phyloP scores from a whole-genome alignment of 2,888 invertebrate species.

The Tipula vernalis region DNA sequence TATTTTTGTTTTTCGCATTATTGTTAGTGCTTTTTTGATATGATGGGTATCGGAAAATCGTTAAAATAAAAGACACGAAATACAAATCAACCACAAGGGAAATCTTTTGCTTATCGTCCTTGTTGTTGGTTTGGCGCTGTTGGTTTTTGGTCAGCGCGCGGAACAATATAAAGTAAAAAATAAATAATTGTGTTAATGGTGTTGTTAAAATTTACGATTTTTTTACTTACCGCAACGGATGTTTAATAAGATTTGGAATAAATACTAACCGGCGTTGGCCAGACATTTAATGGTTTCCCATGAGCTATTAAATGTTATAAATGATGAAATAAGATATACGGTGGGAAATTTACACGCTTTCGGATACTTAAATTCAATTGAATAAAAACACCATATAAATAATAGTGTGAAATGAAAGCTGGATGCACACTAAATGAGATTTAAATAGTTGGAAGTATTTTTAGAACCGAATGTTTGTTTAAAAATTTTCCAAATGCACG shows the following conservation, averaged over 20 bases:
- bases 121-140: not conserved
- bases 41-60: not conserved
- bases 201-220: not conserved
- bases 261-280: not conserved
- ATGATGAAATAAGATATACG: not conserved
- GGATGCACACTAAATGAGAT: too few relatives aligned
- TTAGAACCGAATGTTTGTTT: too few relatives aligned
- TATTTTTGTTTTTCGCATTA: not conserved
- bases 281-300: not conserved
- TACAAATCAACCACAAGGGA: not conserved
- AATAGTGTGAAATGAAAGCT: not conserved
- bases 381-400: not conserved
- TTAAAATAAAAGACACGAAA: not conserved
- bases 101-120: not conserved
- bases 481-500: too few relatives aligned
- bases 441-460: too few relatives aligned
- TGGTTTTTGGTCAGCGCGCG: not conserved
- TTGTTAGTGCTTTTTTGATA: not conserved
- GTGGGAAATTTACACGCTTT: not conserved
- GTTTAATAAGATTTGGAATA: not conserved
- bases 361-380: not conserved
- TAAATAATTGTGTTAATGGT: not conserved
- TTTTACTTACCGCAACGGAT: not conserved
- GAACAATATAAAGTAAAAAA: not conserved
- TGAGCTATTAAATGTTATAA: not conserved